A percentile compares a stretch with the other conserved stretches of the same genome.
phyloP scores from a whole-genome alignment of 2,113 vertebrate species.

The Myiopsitta monachus region DNA sequence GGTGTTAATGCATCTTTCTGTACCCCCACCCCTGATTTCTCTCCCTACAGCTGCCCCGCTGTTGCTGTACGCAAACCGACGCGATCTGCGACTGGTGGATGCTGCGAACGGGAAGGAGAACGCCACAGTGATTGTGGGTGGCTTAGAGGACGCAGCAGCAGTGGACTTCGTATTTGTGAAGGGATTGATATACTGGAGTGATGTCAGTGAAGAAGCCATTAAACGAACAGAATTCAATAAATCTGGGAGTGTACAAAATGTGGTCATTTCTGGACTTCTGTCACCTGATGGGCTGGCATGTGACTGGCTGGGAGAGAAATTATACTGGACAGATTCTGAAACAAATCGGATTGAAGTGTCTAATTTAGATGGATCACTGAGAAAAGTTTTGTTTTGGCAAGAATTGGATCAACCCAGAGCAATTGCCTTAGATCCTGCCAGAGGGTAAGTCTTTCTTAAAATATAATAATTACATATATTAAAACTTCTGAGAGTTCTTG shows the following conservation, averaged over 20 bases:
- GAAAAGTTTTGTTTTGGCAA: slow-evolving; percentile 97
- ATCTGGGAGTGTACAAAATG: slow-evolving; percentile 79
- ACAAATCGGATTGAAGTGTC: slow-evolving; percentile 96
- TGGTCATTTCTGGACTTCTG: slow-evolving; percentile 87
- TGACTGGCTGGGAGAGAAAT: slow-evolving; percentile 94
- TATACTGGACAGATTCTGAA: slow-evolving; percentile 98
- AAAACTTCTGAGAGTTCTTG: not conserved
- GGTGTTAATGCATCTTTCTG: not conserved
- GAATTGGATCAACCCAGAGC: slow-evolving; percentile 97
- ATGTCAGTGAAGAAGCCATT: slow-evolving; percentile 97
- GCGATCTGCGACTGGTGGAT: slow-evolving; percentile 92
- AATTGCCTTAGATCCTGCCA: slow-evolving; percentile 90
- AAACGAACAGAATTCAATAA: slow-evolving; percentile 88
- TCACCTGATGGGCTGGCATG: slow-evolving; percentile 96
- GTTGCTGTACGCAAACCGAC: slow-evolving; percentile 93
- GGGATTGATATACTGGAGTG: slow-evolving; percentile 95
- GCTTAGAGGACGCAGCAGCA: slow-evolving; percentile 94
- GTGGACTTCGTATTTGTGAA: slow-evolving; percentile 90
- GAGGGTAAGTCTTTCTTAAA: slow-evolving; percentile 85
- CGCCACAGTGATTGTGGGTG: slow-evolving; percentile 89
- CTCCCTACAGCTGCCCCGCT: slow-evolving; percentile 82
- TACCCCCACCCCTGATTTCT: not conserved
- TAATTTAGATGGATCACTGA: slow-evolving; percentile 88
- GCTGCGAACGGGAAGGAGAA: slow-evolving; percentile 85
- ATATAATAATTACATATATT: not conserved